Percentiles rank a stretch among this genome's conserved stretches.
These are phyloP conservation scores for Pseudomyrmex gracilis DNA, from an alignment of 1,140 invertebrate species.

Conservation along the genomic window DNA sequence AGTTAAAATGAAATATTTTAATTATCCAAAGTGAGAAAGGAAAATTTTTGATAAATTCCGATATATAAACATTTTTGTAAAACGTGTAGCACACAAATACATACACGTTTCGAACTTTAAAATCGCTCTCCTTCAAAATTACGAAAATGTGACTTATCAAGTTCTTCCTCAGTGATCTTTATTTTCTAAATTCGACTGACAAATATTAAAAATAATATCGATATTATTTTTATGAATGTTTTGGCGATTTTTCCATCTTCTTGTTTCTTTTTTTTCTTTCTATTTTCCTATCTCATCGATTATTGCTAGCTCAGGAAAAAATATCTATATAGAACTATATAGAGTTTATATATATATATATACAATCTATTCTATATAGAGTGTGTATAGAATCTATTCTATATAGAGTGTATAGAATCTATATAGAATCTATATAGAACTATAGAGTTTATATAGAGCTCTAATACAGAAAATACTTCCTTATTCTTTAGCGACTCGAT, in stretches of 20 bases:
- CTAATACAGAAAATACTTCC: slow-evolving; percentile 62
- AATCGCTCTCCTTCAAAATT: too few relatives aligned
- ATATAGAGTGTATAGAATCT: too few relatives aligned
- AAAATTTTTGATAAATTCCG: too few relatives aligned
- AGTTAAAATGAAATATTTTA: too few relatives aligned
- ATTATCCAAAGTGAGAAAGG: too few relatives aligned
- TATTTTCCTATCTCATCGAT: slow-evolving; percentile 51
- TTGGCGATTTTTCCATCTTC: slow-evolving; percentile 17
- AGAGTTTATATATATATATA: slow-evolving; percentile 48
- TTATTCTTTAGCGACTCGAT: slow-evolving; percentile 31
- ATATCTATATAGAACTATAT: slow-evolving; percentile 25
- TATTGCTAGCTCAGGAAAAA: slow-evolving; percentile 49
- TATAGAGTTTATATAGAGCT: slow-evolving; percentile 34
- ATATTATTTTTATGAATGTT: slow-evolving; percentile 29
- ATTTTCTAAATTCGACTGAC: slow-evolving; percentile 10
- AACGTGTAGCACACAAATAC: too few relatives aligned
- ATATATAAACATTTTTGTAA: too few relatives aligned
- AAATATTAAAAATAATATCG: slow-evolving; percentile 53
- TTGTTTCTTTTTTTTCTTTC: not conserved
- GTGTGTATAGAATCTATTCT: too few relatives aligned
- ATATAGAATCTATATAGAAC: too few relatives aligned
- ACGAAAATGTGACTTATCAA: too few relatives aligned
- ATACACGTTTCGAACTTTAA: too few relatives aligned
- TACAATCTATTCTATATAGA: too few relatives aligned
- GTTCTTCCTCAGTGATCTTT: not conserved